These are phyloP conservation scores for Subacronicta megacephala DNA, from an alignment of 2,888 invertebrate species.

Conservation along the genomic window DNA sequence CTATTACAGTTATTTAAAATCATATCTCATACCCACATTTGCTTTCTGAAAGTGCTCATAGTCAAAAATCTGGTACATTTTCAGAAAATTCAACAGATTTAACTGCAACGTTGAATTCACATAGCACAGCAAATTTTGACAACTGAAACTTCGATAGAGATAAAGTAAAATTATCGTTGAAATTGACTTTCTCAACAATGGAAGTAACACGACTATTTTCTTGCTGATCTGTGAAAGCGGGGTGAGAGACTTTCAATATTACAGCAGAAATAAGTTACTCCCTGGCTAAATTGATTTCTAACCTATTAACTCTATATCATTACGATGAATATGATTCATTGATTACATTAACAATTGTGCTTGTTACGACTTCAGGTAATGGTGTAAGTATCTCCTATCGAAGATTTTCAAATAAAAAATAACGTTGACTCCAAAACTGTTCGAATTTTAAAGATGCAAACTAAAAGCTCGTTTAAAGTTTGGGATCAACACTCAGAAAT, in stretches of 20 bases:
- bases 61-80: constrained; percentile 1
- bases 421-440: no score
- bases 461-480: constrained; percentile 35
- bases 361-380: no score
- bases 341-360: no score
- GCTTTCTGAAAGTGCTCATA: constrained; percentile 13
- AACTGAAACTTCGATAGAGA: constrained; percentile 4
- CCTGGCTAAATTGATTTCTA: no score
- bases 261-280: no score
- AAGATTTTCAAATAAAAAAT: no score
- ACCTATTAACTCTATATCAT: no score
- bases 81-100: constrained; percentile 6
- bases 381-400: no score
- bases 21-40: background rate
- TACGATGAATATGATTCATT: no score
- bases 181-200: constrained; percentile 9
- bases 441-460: constrained; percentile 26
- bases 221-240: no score
- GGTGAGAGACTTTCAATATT: no score
- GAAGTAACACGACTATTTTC: no score
- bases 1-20: constrained; percentile 3
- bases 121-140: constrained; percentile 8
- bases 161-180: constrained; percentile 8
- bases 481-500: constrained; percentile 60
- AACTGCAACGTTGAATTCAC: constrained; percentile 5